Percentiles rank a stretch among this genome's conserved stretches.
Conservation (phyloP, 1,140 invertebrate species). For the Orius insidiosus region DNA sequence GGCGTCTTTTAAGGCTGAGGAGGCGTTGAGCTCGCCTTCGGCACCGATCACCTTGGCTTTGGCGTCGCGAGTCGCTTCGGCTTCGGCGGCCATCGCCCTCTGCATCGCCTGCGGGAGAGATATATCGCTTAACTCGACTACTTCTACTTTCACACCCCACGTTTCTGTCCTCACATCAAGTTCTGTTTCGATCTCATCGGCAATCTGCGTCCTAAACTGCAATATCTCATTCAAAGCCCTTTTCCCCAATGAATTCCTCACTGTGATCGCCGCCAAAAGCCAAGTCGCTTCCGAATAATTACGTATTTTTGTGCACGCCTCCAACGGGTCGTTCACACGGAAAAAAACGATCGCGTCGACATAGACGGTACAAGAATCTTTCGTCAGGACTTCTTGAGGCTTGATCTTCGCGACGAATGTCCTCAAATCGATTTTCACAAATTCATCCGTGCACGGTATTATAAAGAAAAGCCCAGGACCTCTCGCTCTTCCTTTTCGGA, state of each 20-base stretch:
- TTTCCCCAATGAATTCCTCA: constrained; percentile 82
- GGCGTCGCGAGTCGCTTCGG: constrained; percentile 60
- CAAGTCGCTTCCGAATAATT: constrained; percentile 75
- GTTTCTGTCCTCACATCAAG: constrained; percentile 86
- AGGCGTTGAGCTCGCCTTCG: constrained; percentile 77
- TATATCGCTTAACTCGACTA: constrained; percentile 89
- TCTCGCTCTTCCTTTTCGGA: constrained; percentile 47
- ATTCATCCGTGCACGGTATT: constrained; percentile 83
- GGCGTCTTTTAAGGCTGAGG: constrained; percentile 70
- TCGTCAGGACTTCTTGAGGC: constrained; percentile 82
- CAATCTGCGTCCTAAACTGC: constrained; percentile 79
- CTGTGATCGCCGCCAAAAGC: constrained; percentile 67
- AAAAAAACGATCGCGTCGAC: constrained; percentile 90
- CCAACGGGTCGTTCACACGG: constrained; percentile 66
- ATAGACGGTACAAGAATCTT: constrained; percentile 82
- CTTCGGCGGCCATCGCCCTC: constrained; percentile 73
- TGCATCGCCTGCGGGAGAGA: constrained; percentile 66
- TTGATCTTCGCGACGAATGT: constrained; percentile 32
- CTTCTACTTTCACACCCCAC: constrained; percentile 94
- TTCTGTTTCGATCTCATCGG: constrained; percentile 60
- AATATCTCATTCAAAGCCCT: constrained; percentile 78
- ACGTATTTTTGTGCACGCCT: constrained; percentile 61
- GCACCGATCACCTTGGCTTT: constrained; percentile 60
- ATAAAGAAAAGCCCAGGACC: constrained; percentile 86
- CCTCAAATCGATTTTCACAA: constrained; percentile 75